Base-by-base conservation (phyloP, 2,888 invertebrate species). In the Rotaria macrura region DNA sequence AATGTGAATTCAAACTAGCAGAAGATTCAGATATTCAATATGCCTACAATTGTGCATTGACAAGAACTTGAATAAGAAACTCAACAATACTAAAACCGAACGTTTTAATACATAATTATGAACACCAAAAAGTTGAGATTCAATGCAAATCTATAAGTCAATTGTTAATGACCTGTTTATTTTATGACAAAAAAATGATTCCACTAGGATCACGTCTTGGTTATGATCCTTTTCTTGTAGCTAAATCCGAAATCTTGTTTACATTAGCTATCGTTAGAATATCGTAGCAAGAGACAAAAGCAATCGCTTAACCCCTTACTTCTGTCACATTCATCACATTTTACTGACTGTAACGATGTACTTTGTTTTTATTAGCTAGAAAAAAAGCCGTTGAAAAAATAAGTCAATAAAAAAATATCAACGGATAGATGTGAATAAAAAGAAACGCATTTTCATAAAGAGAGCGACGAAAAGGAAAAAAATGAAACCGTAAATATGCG, bases 1-100 rank as follows among this genome's bases (percentile, higher is more conserved):
- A 43, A 79, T 79, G 43, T 79, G 79, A 79, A 79, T 79, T 79
- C n/a, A 43, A 79, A 79, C 43, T 79, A n/a, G 79, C 43, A 43
- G 25, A 79, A 79, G 79, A 79, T 43, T 2, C 79, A 9, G 79
- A 79, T 43, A 43, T 79, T 25, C 25, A 43, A n/a, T 25, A 43
- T 4, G 14, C 43, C 2, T 43, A 43, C 9, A 79, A 79, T 79
- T 25, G 79, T 25, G 43, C 79, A 40, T 43, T 40, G 7, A 25
- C 43, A 25, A 43, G 25, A 2, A 79, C 23, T 79, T 25, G n/a
- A 43, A 14, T n/a, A 79, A 79, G 43, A 79, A 79, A 79, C 43
- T 43, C 79, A 43, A 20, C 79, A 43, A n/a, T 79, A 43, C 25
- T 43, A 23, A 79, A 25, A 79, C 43, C 79, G 3, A 40, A 79